A percentile compares a stretch with the other conserved stretches of the same genome.
phyloP scores from a whole-genome alignment of 2,888 invertebrate species.

The Aquatica leii region DNA sequence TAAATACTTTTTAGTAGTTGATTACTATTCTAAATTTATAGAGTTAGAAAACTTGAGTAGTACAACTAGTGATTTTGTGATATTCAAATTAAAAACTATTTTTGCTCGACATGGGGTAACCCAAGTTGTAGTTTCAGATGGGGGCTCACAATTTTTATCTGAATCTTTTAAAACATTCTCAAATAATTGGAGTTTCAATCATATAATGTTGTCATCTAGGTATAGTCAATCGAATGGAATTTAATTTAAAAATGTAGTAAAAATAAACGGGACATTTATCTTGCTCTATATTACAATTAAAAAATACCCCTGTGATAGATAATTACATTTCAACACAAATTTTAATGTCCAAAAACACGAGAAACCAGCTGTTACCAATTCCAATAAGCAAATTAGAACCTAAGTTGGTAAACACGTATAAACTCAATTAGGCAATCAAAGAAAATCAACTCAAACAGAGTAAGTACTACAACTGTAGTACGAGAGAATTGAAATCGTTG shows the following conservation, averaged over 20 bases:
- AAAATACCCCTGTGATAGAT: constrained; percentile 16
- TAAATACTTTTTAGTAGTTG: not conserved
- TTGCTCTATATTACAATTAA: constrained; percentile 17
- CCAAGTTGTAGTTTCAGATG: not conserved
- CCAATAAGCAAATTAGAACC: not conserved
- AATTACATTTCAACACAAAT: constrained; percentile 3
- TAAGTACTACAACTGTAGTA: not conserved
- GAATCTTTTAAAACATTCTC: not conserved
- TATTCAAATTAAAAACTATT: not conserved
- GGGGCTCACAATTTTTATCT: not conserved
- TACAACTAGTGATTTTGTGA: too few species aligned
- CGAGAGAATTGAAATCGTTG: too few species aligned
- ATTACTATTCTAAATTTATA: not conserved
- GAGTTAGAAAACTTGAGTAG: not conserved
- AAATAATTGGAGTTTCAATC: not conserved
- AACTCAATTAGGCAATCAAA: not conserved
- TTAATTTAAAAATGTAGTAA: constrained; percentile 17
- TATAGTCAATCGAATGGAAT: constrained; percentile 5
- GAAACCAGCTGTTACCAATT: not conserved
- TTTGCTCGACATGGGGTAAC: not conserved
- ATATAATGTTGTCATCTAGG: not conserved
- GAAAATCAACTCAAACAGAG: not conserved
- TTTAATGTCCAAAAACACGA: constrained; percentile 7
- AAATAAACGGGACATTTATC: constrained; percentile 12
- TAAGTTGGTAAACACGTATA: not conserved